These are phyloP conservation scores for Sphaerophoria rueppellii DNA, from an alignment of 2,888 invertebrate genomes.

Conservation along the genomic window DNA sequence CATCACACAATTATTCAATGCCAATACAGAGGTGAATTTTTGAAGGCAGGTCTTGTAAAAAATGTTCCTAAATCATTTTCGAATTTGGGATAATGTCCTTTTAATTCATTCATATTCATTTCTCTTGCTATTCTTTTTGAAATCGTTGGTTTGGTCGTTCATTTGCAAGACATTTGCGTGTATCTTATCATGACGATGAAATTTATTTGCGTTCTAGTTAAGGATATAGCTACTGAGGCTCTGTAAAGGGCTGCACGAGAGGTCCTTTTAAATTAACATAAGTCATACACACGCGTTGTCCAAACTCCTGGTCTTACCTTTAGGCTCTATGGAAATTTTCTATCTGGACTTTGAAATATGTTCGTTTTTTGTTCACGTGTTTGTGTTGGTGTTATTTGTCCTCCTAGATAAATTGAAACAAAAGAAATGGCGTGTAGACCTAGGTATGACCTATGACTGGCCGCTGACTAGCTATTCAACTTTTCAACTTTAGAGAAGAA, in stretches of 20 bases:
- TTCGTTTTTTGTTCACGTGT: neutral
- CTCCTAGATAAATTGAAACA: slow-evolving; percentile 9
- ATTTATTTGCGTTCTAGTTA: slow-evolving; percentile 72
- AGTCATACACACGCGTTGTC: slow-evolving; percentile 67
- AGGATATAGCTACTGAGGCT: slow-evolving; percentile 24
- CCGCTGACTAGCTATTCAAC: neutral
- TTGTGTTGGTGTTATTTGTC: slow-evolving; percentile 1
- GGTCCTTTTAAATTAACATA: slow-evolving; percentile 60
- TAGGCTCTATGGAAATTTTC: neutral
- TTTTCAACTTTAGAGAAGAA: neutral
- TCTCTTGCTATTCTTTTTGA: neutral
- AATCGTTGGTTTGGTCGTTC: neutral
- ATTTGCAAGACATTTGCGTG: slow-evolving; percentile 50
- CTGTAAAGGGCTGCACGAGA: slow-evolving; percentile 36
- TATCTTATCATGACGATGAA: slow-evolving; percentile 58
- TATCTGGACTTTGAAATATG: slow-evolving; percentile 35
- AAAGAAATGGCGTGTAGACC: slow-evolving; percentile 24
- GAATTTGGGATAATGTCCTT: slow-evolving; percentile 71
- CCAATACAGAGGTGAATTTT: neutral
- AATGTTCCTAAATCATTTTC: slow-evolving; percentile 58
- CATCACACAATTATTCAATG: slow-evolving; percentile 59
- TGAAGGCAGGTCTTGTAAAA: neutral
- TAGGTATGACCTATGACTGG: neutral
- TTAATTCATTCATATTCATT: slow-evolving; percentile 62
- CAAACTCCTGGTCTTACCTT: slow-evolving; percentile 17